These are phyloP conservation scores for Sebastes oblongus DNA, from an alignment of 2,797 vertebrate species.

Conservation along the genomic window DNA sequence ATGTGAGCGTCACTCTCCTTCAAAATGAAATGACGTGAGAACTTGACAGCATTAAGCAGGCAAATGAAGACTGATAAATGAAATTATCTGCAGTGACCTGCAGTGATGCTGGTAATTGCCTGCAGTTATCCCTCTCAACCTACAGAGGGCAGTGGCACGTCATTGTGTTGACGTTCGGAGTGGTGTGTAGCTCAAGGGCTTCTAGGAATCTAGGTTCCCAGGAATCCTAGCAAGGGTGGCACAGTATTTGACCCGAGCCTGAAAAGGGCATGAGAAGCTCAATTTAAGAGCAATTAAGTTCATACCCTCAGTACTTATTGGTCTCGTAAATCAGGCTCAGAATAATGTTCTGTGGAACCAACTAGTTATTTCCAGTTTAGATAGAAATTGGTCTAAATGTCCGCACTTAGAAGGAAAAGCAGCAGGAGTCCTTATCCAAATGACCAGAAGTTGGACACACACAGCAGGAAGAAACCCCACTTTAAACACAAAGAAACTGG, in stretches of 20 bases:
- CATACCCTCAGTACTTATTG: background rate
- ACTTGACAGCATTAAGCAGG: constrained; percentile 6
- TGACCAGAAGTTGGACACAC: constrained; percentile 4
- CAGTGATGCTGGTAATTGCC: background rate
- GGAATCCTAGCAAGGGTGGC: constrained; percentile 27
- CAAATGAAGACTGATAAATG: constrained; percentile 28
- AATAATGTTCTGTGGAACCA: constrained; percentile 8
- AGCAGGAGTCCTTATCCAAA: constrained; percentile 26
- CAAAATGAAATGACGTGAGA: constrained; percentile 11
- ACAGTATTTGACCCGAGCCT: background rate
- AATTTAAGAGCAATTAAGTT: constrained; percentile 9
- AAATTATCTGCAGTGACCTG: constrained; percentile 18
- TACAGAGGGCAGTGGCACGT: constrained; percentile 71
- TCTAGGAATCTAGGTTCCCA: constrained; percentile 8
- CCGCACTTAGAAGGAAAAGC: constrained; percentile 1
- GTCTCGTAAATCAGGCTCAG: background rate
- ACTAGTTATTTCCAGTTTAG: constrained; percentile 9
- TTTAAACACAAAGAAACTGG: background rate
- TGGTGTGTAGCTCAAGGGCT: background rate
- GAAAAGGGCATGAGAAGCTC: background rate
- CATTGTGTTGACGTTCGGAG: background rate
- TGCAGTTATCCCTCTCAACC: constrained; percentile 48
- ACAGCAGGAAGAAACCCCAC: background rate
- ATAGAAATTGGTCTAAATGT: background rate
- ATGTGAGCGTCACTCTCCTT: background rate